Evolutionary conservation across 2,797 vertebrate species (phyloP), one percentile per base, ranked within the genome.

Genomic region (Cyprinella venusta): DNA sequence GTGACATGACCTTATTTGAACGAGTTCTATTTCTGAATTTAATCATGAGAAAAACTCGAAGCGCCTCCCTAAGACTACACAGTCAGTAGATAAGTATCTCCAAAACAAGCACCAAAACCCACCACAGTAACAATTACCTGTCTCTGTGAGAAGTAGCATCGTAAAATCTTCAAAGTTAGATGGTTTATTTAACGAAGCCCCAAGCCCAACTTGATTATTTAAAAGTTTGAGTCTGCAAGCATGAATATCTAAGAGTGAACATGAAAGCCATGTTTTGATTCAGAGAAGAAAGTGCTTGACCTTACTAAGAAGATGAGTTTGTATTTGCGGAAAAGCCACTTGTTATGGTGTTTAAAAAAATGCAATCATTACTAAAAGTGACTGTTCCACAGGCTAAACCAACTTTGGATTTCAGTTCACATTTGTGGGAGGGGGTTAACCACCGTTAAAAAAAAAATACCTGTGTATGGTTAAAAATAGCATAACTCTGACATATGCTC

Each of bases 391-490:
- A 81, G 63, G 69, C 40, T 76, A 42, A 3, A 18, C 76, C 56
- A 54, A 68, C 48, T 80, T 30, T 56, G 59, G 40, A 72, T 82
- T 81, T 72, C 70, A 52, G 63, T 80, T 84, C 48, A 86, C 54
- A 59, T 85, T 77, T 61, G 74, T 83, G 80, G 72, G 64, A 85
- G 80, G 56, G 56, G 50, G 78, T 82, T 71, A 88, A 78, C 70
- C 36, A 59, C 69, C 40, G 77, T 84, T 72, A 70, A 30, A 68
- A 83, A 30, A 68, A 83, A 86, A 80, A 78, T 75, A 88, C 76
- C 85, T 54, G 33, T 0, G 19, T 77, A 26, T 64, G 72, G 81
- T 81, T 83, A 86, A 79, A 85, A 83, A 86, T 80, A 83, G 71
- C 76, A 33, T 33, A 33, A 33, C 30, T 33, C 30, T 33, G 30